Percentiles rank a stretch among this genome's conserved stretches.
Evolutionary conservation across 2,113 vertebrate species (phyloP).

Genomic region (Noctilio leporinus): DNA sequence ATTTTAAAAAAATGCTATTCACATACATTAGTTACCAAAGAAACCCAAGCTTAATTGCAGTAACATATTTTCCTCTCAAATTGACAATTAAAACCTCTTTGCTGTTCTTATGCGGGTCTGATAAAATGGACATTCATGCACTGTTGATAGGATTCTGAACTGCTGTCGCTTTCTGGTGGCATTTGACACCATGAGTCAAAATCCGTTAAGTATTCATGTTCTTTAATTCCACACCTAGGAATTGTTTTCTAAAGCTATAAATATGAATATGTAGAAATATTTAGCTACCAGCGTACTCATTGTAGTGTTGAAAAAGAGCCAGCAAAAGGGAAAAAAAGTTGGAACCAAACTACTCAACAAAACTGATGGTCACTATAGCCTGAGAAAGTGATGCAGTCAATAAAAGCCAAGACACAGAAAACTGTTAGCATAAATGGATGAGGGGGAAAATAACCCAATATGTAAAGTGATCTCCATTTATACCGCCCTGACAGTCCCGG

Average conservation of each 20-base stretch:
- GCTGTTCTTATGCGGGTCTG: background rate
- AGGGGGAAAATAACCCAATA: background rate
- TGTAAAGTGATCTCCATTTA: background rate
- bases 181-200: background rate
- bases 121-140: background rate
- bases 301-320: background rate
- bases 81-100: slow-evolving; percentile 30
- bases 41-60: slow-evolving; percentile 13
- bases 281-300: background rate
- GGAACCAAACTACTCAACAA: background rate
- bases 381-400: background rate
- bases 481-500: background rate
- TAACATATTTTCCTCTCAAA: background rate
- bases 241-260: background rate
- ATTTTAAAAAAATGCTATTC: background rate
- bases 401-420: background rate
- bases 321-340: background rate
- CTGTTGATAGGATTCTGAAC: background rate
- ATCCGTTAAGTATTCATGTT: background rate
- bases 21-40: slow-evolving; percentile 43
- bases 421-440: background rate
- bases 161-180: background rate
- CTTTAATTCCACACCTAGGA: background rate
- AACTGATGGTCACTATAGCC: background rate
- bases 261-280: background rate